Evolutionary conservation across 2,888 invertebrate species (phyloP).

Genomic region (Parascotia fuliginaria): DNA sequence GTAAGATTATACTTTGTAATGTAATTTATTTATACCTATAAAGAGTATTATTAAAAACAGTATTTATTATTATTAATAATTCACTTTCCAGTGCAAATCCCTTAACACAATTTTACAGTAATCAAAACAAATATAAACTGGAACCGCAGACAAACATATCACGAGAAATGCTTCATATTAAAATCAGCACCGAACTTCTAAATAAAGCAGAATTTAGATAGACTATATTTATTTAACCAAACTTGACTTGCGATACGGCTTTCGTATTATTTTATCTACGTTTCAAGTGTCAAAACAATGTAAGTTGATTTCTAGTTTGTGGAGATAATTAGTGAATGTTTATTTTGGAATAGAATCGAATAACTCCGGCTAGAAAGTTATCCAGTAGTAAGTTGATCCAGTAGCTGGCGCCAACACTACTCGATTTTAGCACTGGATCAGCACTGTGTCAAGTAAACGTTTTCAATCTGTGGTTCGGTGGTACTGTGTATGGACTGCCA

Average conservation of each 20-base stretch:
- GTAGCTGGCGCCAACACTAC: too few relatives aligned
- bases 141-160: slow-evolving; percentile 28
- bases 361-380: slow-evolving; percentile 19
- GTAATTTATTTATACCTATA: too few relatives aligned
- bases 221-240: slow-evolving; percentile 20
- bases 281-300: slow-evolving; percentile 39
- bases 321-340: slow-evolving; percentile 41
- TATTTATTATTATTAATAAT: too few relatives aligned
- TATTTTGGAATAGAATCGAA: slow-evolving; percentile 33
- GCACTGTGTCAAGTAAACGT: too few relatives aligned
- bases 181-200: slow-evolving; percentile 21
- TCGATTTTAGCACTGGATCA: too few relatives aligned
- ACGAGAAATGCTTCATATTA: slow-evolving; percentile 18
- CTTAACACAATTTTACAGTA: slow-evolving; percentile 21
- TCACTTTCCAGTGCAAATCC: slow-evolving; percentile 21
- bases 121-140: slow-evolving; percentile 23
- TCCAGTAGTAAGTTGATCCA: too few relatives aligned
- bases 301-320: slow-evolving; percentile 31
- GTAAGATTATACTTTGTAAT: too few relatives aligned
- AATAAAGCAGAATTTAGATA: slow-evolving; percentile 17
- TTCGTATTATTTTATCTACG: slow-evolving; percentile 20
- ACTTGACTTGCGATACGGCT: slow-evolving; percentile 9
- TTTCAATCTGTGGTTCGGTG: too few relatives aligned
- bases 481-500: too few relatives aligned
- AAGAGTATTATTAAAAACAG: slow-evolving; percentile 1